These are phyloP conservation scores for Eupithecia dodoneata DNA, from an alignment of 2,888 invertebrate genomes.

Conservation along the genomic window DNA sequence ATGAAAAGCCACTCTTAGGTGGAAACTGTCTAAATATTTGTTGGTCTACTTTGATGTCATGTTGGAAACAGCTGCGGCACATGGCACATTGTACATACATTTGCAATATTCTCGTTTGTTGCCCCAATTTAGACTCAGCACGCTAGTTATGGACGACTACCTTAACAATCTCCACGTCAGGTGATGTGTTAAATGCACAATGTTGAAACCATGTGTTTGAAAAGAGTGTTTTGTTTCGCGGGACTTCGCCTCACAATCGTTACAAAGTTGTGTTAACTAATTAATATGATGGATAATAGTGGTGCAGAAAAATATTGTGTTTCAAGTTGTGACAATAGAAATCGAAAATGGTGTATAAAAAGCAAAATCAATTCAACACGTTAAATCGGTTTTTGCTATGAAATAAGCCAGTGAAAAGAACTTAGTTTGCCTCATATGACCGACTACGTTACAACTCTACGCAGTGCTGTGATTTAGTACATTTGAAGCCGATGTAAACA, in stretches of 20 bases:
- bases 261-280: background rate
- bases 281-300: too few species aligned
- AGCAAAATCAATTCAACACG: background rate
- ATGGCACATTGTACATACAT: conserved; percentile 17
- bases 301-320: background rate
- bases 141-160: conserved; percentile 1
- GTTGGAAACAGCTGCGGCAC: conserved; percentile 19
- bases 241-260: background rate
- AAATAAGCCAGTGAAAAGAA: background rate
- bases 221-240: background rate
- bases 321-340: background rate
- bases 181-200: conserved; percentile 14
- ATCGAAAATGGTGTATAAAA: background rate
- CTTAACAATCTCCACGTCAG: background rate
- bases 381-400: background rate
- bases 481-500: background rate
- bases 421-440: background rate
- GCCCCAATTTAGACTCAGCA: background rate
- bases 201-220: conserved; percentile 13
- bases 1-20: background rate
- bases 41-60: conserved; percentile 19
- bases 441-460: background rate
- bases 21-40: background rate
- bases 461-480: background rate
- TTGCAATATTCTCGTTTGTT: conserved; percentile 13